Percentiles rank a stretch among this genome's conserved stretches.
phyloP scores from a whole-genome alignment of 1,140 invertebrate genomes.

The Rhynchophorus ferrugineus region DNA sequence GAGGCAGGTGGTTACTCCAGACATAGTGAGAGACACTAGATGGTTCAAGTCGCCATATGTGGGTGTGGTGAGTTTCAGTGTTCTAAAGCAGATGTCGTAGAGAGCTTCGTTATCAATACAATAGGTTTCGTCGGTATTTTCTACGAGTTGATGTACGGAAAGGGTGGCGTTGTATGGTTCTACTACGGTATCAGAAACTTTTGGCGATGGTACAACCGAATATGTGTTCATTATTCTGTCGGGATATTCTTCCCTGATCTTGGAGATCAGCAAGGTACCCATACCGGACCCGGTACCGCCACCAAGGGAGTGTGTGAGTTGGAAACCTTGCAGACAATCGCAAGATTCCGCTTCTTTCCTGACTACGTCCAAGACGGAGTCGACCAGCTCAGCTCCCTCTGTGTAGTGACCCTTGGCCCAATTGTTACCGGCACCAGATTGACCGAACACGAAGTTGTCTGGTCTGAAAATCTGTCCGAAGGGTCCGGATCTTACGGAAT shows the following conservation, averaged over 20 bases:
- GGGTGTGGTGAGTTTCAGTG: conserved; percentile 68
- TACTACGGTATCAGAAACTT: conserved; percentile 73
- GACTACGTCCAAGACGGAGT: conserved; percentile 71
- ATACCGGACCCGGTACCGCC: conserved; percentile 86
- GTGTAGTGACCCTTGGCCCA: conserved; percentile 92
- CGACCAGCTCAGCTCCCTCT: conserved; percentile 66
- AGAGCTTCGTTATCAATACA: conserved; percentile 84
- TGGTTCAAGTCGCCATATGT: conserved; percentile 71
- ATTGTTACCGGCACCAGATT: conserved; percentile 73
- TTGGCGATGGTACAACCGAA: conserved; percentile 76
- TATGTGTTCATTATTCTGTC: conserved; percentile 92
- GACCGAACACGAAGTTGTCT: conserved; percentile 84
- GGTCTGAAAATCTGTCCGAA: conserved; percentile 77
- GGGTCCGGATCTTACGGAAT: conserved; percentile 80
- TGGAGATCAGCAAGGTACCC: conserved; percentile 78
- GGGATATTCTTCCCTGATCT: conserved; percentile 77
- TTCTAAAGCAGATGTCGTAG: conserved; percentile 86
- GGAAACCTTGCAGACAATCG: conserved; percentile 73
- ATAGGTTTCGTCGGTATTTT: conserved; percentile 77
- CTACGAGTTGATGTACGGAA: conserved; percentile 74
- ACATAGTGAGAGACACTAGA: conserved; percentile 69
- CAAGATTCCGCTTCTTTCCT: conserved; percentile 69
- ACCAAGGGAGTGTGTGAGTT: conserved; percentile 74
- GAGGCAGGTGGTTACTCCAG: conserved; percentile 74
- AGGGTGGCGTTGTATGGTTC: conserved; percentile 77